Evolutionary conservation across 2,797 vertebrate genomes (phyloP).

Genomic region (Labroides dimidiatus): DNA sequence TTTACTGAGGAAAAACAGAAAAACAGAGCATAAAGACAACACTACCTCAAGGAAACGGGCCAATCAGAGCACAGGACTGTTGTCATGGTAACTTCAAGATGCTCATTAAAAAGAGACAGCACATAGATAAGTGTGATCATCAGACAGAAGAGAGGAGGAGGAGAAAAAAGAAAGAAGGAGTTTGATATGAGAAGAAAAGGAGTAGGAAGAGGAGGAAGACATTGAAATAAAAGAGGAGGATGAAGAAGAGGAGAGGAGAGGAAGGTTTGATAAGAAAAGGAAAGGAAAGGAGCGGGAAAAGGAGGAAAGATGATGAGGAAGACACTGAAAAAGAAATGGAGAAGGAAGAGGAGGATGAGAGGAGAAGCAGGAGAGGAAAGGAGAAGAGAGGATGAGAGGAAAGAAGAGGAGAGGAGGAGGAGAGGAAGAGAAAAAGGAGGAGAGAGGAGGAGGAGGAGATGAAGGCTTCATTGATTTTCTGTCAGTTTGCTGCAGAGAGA

Average conservation of each 20-base stretch:
- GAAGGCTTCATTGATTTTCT: slow-evolving; percentile 39
- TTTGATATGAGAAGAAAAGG: not conserved
- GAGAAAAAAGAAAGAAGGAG: no score
- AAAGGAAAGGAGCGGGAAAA: no score
- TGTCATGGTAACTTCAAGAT: not conserved
- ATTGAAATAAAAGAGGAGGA: not conserved
- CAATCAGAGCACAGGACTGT: not conserved
- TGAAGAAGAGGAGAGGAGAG: not conserved
- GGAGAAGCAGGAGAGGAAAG: no score
- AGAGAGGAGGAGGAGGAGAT: not conserved
- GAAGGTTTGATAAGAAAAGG: slow-evolving; percentile 23
- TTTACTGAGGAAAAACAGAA: not conserved
- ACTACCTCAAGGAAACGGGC: not conserved
- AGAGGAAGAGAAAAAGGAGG: not conserved
- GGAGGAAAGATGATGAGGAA: not conserved
- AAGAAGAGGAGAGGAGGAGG: not conserved
- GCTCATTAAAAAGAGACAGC: not conserved
- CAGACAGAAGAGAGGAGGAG: not conserved
- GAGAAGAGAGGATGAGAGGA: not conserved
- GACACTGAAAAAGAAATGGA: no score
- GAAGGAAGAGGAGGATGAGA: no score
- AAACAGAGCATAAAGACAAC: no score
- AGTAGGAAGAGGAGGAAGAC: not conserved
- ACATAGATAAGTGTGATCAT: not conserved
- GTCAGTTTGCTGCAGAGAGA: slow-evolving; percentile 32